phyloP scores from a whole-genome alignment of 2,888 invertebrate genomes.

The Syritta pipiens region DNA sequence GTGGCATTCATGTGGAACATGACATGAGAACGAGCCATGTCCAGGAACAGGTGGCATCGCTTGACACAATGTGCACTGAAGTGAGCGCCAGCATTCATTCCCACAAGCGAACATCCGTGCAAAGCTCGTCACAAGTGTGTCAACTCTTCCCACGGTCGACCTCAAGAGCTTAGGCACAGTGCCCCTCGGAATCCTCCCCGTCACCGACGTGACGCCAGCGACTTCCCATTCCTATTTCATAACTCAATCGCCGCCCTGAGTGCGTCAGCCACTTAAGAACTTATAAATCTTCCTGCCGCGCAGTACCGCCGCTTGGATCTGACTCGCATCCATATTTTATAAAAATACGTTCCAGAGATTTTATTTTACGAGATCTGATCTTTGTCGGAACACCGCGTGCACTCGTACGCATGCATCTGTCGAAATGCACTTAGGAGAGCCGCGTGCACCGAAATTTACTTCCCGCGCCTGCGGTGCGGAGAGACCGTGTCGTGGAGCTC shows the following conservation, averaged over 20 bases:
- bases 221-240: conserved; percentile 63
- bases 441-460: conserved; percentile 62
- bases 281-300: conserved; percentile 56
- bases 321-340: conserved; percentile 60
- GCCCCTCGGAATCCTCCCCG: background rate
- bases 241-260: conserved; percentile 59
- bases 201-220: background rate
- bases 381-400: conserved; percentile 32
- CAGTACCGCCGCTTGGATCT: conserved; percentile 42
- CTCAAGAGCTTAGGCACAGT: conserved; percentile 6
- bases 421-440: conserved; percentile 64
- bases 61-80: background rate
- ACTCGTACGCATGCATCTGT: conserved; percentile 50
- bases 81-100: background rate
- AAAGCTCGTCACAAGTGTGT: conserved; percentile 37
- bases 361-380: conserved; percentile 54
- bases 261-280: conserved; percentile 65
- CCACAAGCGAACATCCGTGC: background rate
- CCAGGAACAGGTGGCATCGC: background rate
- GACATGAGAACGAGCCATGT: background rate
- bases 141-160: conserved; percentile 26
- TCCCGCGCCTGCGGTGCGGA: conserved; percentile 47
- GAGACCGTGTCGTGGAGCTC: conserved; percentile 27
- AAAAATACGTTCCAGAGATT: conserved; percentile 32
- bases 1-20: background rate